Evolutionary conservation across 2,113 vertebrate species (phyloP).

Genomic region (Arizona elegans): DNA sequence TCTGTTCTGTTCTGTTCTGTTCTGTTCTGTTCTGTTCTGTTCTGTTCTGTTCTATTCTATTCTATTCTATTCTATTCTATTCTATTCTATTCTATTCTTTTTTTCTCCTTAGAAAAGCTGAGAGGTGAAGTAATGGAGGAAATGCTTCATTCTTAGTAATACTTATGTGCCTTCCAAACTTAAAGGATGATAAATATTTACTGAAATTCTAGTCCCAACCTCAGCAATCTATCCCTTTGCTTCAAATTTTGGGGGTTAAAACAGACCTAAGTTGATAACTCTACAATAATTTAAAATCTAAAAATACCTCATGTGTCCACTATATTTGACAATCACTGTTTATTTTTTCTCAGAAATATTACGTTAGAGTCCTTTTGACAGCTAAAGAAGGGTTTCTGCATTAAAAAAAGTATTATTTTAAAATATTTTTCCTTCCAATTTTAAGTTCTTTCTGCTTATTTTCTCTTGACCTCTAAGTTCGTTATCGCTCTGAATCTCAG

Average conservation of each 20-base stretch:
- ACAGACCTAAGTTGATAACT: not conserved
- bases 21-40: too few species aligned
- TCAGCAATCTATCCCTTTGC: not conserved
- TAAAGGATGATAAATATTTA: not conserved
- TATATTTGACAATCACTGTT: not conserved
- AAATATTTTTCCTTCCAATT: not conserved
- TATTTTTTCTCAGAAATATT: not conserved
- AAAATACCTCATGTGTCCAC: not conserved
- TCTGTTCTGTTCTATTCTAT: too few species aligned
- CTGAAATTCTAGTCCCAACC: not conserved
- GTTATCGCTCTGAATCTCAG: not conserved
- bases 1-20: too few species aligned
- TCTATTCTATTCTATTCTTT: too few species aligned
- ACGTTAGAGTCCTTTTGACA: not conserved
- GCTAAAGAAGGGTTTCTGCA: not conserved
- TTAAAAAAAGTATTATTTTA: not conserved
- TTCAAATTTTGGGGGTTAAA: not conserved
- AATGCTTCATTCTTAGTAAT: not conserved
- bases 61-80: too few species aligned
- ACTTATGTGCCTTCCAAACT: not conserved
- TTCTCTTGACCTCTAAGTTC: not conserved
- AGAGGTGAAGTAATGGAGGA: not conserved
- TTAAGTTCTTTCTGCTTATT: not conserved
- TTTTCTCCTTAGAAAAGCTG: not conserved
- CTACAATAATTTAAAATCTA: not conserved